Evolutionary conservation across 2,888 invertebrate species (phyloP).

Genomic region (Dolichopus griseipennis): DNA sequence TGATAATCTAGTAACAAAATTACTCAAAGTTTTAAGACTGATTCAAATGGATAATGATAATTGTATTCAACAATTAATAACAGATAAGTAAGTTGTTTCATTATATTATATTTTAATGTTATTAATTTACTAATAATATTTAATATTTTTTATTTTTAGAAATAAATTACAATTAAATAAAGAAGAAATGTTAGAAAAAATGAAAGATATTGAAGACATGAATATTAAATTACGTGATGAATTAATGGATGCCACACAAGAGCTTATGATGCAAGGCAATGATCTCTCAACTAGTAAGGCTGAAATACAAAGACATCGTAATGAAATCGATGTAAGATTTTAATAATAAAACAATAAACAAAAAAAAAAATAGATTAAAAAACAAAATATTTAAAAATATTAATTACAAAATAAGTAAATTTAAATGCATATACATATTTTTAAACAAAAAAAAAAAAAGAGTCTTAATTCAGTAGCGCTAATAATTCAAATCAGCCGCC

Average conservation of each 20-base stretch:
- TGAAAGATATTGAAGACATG: constrained; percentile 50
- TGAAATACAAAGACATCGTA: constrained; percentile 48
- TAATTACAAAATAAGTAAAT: neutral
- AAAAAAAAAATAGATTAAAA: neutral
- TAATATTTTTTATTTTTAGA: constrained; percentile 24
- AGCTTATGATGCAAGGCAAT: constrained; percentile 45
- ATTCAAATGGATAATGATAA: constrained; percentile 63
- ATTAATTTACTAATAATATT: neutral
- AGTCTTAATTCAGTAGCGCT: neutral
- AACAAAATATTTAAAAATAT: neutral
- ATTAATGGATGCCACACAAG: constrained; percentile 48
- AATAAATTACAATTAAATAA: constrained; percentile 43
- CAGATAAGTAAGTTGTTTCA: constrained; percentile 49
- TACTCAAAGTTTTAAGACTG: constrained; percentile 63
- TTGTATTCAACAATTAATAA: constrained; percentile 55
- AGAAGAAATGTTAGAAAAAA: constrained; percentile 44
- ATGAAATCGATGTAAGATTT: constrained; percentile 50
- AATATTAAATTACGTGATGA: constrained; percentile 49
- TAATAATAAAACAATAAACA: constrained; percentile 22
- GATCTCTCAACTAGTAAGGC: constrained; percentile 47
- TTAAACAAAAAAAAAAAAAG: neutral
- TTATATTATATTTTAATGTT: neutral
- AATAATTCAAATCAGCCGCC: neutral
- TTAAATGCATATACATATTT: neutral
- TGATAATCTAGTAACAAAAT: constrained; percentile 63